phyloP scores from a whole-genome alignment of 2,888 invertebrate species.

The Acrocyrtus sp. region DNA sequence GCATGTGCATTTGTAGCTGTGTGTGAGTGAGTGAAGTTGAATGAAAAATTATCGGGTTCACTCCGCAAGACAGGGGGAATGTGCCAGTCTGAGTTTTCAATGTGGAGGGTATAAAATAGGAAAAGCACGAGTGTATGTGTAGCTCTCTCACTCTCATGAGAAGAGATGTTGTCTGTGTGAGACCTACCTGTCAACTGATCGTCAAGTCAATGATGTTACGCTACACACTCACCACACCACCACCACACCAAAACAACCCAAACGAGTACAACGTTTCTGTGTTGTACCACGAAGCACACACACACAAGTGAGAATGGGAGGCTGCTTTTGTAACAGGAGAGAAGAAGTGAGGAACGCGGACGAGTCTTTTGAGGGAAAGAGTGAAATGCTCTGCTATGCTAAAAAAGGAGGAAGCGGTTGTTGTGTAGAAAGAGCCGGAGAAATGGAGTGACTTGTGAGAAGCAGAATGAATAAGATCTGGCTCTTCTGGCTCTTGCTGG shows the following conservation, averaged over 20 bases:
- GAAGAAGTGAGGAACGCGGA: not conserved
- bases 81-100: constrained; percentile 50
- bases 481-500: too few relatives aligned
- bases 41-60: too few relatives aligned
- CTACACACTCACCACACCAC: constrained; percentile 37
- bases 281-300: constrained; percentile 24
- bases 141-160: constrained; percentile 47
- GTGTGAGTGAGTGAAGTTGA: constrained; percentile 34
- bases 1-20: too few relatives aligned
- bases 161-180: constrained; percentile 60
- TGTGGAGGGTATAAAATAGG: constrained; percentile 43
- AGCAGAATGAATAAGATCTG: too few relatives aligned
- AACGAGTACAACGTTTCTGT: not conserved
- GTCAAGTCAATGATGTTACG: constrained; percentile 60
- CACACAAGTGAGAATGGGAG: constrained; percentile 23
- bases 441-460: too few relatives aligned
- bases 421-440: too few relatives aligned
- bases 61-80: constrained; percentile 49
- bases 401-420: too few relatives aligned
- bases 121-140: too few relatives aligned
- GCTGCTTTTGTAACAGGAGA: not conserved
- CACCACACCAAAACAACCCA: constrained; percentile 20
- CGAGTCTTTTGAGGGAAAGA: constrained; percentile 30
- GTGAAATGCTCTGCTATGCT: too few relatives aligned
- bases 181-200: constrained; percentile 64